Evolutionary conservation across 2,797 vertebrate species (phyloP).

Genomic region (Syndactyla subalaris): DNA sequence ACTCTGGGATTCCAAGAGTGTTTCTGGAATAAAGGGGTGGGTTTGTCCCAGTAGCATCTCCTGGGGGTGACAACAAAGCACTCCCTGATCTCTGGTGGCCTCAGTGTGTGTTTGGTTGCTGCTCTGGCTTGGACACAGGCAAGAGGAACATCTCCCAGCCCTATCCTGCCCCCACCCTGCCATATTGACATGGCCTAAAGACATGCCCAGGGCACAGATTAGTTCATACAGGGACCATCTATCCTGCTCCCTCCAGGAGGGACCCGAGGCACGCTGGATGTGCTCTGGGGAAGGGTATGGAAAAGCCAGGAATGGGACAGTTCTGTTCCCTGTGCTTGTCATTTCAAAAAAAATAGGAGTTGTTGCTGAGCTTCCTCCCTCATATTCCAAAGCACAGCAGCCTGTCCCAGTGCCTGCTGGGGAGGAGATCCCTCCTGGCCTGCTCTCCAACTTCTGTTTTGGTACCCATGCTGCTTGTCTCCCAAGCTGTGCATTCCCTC

Average conservation of each 20-base stretch:
- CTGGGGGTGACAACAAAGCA: not conserved
- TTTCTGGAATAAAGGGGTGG: not conserved
- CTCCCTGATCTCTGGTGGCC: not conserved
- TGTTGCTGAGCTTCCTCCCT: not conserved
- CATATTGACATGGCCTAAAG: not conserved
- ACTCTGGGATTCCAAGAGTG: not conserved
- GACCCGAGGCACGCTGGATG: fast-evolving
- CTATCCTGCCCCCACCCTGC: not conserved
- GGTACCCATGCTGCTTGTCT: not conserved
- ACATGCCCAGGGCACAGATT: not conserved
- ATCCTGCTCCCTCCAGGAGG: not conserved
- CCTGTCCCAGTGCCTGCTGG: not conserved
- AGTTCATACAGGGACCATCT: not conserved
- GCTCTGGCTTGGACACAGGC: not conserved
- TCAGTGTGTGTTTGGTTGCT: not conserved
- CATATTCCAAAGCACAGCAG: not conserved
- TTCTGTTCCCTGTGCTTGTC: not conserved
- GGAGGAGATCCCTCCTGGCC: not conserved
- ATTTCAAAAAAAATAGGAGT: not conserved
- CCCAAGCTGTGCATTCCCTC: not conserved
- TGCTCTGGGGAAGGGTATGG: not conserved
- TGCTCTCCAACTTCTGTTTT: not conserved
- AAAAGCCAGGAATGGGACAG: not conserved
- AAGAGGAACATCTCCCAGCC: not conserved
- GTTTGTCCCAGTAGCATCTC: not conserved